Evolutionary conservation across 2,888 invertebrate species (phyloP).

Genomic region (Agonum fuliginosum): DNA sequence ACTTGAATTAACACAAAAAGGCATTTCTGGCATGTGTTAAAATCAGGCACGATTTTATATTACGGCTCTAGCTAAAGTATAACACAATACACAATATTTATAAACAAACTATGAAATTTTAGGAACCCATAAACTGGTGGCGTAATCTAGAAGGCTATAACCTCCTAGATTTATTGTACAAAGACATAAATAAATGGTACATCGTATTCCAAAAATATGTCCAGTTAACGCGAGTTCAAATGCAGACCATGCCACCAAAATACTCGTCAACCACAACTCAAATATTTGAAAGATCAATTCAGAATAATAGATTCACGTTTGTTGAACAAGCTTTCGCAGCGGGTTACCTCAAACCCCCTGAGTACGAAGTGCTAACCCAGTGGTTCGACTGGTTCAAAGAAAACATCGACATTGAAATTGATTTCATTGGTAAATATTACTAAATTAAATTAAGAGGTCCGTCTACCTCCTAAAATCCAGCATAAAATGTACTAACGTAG

Average conservation of each 20-base stretch:
- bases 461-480: too few relatives aligned
- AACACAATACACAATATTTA: conserved; percentile 10
- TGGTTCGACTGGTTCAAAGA: conserved; percentile 90
- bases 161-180: conserved; percentile 90
- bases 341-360: conserved; percentile 82
- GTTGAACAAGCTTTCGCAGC: conserved; percentile 86
- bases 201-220: conserved; percentile 94
- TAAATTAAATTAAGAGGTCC: too few relatives aligned
- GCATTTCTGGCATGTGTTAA: too few relatives aligned
- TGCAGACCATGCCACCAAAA: conserved; percentile 78
- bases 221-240: conserved; percentile 90
- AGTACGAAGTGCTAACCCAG: conserved; percentile 87
- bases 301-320: conserved; percentile 88
- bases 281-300: conserved; percentile 92
- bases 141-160: conserved; percentile 86
- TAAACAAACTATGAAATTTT: background rate
- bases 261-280: conserved; percentile 82
- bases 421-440: conserved; percentile 85
- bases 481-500: too few relatives aligned
- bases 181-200: conserved; percentile 87
- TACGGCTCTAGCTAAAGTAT: too few relatives aligned
- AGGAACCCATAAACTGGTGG: conserved; percentile 92
- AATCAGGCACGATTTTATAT: too few relatives aligned
- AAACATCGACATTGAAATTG: conserved; percentile 84
- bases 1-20: too few relatives aligned